A percentile compares a stretch with the other conserved stretches of the same genome.
phyloP scores from a whole-genome alignment of 2,113 vertebrate species.

The Eptesicus fuscus region DNA sequence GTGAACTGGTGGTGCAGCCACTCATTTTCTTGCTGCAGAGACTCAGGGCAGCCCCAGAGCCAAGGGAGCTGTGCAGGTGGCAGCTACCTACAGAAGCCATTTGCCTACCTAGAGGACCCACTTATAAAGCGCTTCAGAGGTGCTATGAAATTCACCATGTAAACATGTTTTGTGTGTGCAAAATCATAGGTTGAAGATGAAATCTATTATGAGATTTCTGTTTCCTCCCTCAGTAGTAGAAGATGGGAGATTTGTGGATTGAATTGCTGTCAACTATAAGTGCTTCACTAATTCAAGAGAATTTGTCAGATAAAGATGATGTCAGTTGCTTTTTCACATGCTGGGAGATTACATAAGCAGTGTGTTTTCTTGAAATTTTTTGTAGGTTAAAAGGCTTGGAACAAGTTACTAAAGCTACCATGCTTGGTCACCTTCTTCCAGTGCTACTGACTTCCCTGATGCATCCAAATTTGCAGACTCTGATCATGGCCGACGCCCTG shows the following conservation, averaged over 20 bases:
- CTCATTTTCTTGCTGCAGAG: not conserved
- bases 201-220: not conserved
- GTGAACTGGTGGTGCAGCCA: not conserved
- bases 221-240: not conserved
- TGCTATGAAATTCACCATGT: not conserved
- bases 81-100: not conserved
- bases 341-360: not conserved
- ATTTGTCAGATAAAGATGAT: not conserved
- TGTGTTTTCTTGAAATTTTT: constrained; percentile 58
- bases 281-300: not conserved
- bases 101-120: not conserved
- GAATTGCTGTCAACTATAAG: not conserved
- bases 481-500: constrained; percentile 94
- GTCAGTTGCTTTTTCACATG: not conserved
- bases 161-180: not conserved
- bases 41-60: not conserved
- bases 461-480: constrained; percentile 97
- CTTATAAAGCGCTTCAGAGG: not conserved
- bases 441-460: constrained; percentile 96
- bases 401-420: constrained; percentile 96
- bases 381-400: constrained; percentile 96
- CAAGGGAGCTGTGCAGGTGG: not conserved
- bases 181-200: not conserved
- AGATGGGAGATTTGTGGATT: not conserved
- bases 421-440: constrained; percentile 96